Percentiles rank a stretch among this genome's conserved stretches.
Evolutionary conservation across 2,797 vertebrate species (phyloP).

Genomic region (Helostoma temminkii): DNA sequence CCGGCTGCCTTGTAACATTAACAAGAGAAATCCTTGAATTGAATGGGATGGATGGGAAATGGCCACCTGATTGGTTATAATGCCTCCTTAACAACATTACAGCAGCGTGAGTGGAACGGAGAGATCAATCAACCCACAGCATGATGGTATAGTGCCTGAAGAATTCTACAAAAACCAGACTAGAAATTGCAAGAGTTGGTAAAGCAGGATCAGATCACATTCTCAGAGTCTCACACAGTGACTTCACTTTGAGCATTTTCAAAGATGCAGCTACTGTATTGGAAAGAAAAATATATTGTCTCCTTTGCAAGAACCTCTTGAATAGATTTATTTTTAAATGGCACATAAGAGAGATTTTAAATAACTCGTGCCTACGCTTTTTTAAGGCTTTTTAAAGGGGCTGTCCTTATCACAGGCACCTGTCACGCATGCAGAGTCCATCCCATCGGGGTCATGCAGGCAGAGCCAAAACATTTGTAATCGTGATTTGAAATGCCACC

Average conservation of each 20-base stretch:
- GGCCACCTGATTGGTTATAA: constrained; percentile 57
- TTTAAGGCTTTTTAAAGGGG: too few relatives aligned
- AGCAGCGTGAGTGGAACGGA: constrained; percentile 20
- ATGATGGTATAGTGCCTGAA: constrained; percentile 14
- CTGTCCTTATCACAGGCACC: too few relatives aligned
- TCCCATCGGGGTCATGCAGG: too few relatives aligned
- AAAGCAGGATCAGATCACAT: not conserved
- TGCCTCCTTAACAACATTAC: constrained; percentile 63
- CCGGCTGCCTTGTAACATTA: constrained; percentile 41
- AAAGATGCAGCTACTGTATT: too few relatives aligned
- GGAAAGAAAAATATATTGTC: too few relatives aligned
- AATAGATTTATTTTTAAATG: not conserved
- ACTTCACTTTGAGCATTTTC: too few relatives aligned
- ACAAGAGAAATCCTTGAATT: constrained; percentile 44
- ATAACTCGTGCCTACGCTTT: too few relatives aligned
- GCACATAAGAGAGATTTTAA: not conserved
- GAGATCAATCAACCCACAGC: constrained; percentile 40
- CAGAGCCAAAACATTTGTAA: too few relatives aligned
- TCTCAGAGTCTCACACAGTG: not conserved
- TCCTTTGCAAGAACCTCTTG: too few relatives aligned
- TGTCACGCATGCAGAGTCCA: too few relatives aligned
- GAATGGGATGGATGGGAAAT: constrained; percentile 41
- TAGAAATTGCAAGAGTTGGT: constrained; percentile 16
- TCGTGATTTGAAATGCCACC: too few relatives aligned
- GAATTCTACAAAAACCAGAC: constrained; percentile 13